These are phyloP conservation scores for Zaprionus gabonicus DNA, from an alignment of 1,140 invertebrate genomes.

Conservation along the genomic window DNA sequence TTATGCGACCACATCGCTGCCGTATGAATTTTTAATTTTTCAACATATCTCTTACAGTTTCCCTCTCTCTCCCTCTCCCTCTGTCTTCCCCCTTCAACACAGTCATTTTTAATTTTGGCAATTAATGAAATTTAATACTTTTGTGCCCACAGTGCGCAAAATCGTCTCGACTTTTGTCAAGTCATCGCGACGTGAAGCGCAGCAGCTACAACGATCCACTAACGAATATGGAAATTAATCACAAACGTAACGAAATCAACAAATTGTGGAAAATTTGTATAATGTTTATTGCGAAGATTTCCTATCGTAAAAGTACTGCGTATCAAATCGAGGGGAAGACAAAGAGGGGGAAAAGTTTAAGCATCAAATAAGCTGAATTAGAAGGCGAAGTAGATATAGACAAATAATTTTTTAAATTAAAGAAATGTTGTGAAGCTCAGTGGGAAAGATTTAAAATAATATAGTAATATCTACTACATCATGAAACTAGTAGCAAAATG, in stretches of 20 bases:
- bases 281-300: background rate
- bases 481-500: no score
- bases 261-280: conserved; percentile 26
- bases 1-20: conserved; percentile 79
- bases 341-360: background rate
- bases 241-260: conserved; percentile 10
- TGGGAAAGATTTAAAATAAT: no score
- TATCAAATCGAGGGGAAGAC: background rate
- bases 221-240: conserved; percentile 34
- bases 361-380: background rate
- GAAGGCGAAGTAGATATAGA: no score
- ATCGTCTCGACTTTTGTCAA: conserved; percentile 35
- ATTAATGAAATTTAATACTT: conserved; percentile 84
- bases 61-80: conserved; percentile 1
- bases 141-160: conserved; percentile 55
- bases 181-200: conserved; percentile 33
- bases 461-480: no score
- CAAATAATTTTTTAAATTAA: no score
- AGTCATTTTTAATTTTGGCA: conserved; percentile 67
- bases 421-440: no score
- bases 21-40: conserved; percentile 81
- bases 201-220: conserved; percentile 7
- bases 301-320: background rate
- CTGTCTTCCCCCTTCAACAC: background rate
- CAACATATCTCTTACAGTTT: conserved; percentile 33